Base-by-base conservation (phyloP, 2,888 invertebrate genomes). In the Cheilosia variabilis region DNA sequence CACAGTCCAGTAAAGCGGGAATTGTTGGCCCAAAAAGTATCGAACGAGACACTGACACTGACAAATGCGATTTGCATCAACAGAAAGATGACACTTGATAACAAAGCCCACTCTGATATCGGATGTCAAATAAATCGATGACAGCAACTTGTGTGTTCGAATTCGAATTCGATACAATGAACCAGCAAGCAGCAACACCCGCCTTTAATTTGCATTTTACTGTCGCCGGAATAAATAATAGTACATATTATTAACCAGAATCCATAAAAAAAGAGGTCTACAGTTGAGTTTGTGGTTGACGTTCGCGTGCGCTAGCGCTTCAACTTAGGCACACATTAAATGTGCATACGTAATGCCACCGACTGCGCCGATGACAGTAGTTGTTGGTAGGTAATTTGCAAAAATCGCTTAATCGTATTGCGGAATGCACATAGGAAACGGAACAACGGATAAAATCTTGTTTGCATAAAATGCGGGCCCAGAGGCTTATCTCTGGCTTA, bases 361-460 rank as follows among this genome's bases (percentile, higher is more conserved):
- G 37, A 41, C 19, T 5, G 15, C 47, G 31, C 27, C 69, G 31
- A 47, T 17, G 31, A 50, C 66, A 76, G 60, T 50, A 60, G 60
- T 68, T 50, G 68, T 76, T 50, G 57, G 58, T 63, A 55, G 47
- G 58, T 63, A 69, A 71, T 73, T 75, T 58, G 79, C 58, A 81
- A 68, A 15, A 79, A 71, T 80, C n/a, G 68, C 45, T 13, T 78
- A 68, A 78, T 83, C 78, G 68, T 52, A 68, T 69, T 37, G 73
- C 53, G 83, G 79, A 84, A 84, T 84, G 83, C 83, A 79, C 79
- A 79, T 79, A 66, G 69, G 53, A 65, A 84, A 79, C 79, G 83
- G 83, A 79, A 84, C 75, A 75, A 79, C 69, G 53, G 65, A 79
- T 79, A 69, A 69, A 68, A 73, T 63, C 52, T 83, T 50, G 68